These are phyloP conservation scores for Agrilus mali DNA, from an alignment of 2,888 invertebrate genomes.

Conservation along the genomic window DNA sequence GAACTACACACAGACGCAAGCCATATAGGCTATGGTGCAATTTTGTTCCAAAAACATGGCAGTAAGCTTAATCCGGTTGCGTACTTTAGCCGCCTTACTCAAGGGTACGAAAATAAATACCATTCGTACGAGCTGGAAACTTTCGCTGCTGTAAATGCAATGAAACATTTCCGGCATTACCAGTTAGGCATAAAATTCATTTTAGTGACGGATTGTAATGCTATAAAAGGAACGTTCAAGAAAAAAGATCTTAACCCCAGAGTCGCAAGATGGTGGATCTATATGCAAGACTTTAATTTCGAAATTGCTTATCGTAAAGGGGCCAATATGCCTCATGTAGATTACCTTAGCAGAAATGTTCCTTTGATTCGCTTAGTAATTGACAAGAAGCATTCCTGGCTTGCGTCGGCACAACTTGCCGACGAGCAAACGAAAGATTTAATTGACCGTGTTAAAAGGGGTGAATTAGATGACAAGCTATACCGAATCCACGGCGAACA, in stretches of 20 bases:
- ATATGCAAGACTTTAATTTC: constrained; percentile 16
- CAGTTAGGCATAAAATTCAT: constrained; percentile 14
- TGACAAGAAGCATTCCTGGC: too few relatives aligned
- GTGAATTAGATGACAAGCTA: not conserved
- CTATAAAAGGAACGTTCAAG: too few relatives aligned
- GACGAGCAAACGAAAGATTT: constrained; percentile 1
- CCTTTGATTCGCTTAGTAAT: too few relatives aligned
- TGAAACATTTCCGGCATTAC: constrained; percentile 16
- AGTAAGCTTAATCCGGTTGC: not conserved
- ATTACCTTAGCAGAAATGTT: constrained; percentile 11
- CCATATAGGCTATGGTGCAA: too few relatives aligned
- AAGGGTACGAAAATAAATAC: constrained; percentile 14
- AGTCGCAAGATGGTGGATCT: constrained; percentile 21
- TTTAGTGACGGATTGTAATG: constrained; percentile 22
- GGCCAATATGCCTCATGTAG: constrained; percentile 6
- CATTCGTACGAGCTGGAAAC: too few relatives aligned
- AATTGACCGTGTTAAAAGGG: not conserved
- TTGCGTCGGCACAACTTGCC: too few relatives aligned
- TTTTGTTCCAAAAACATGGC: too few relatives aligned
- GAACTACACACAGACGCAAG: too few relatives aligned
- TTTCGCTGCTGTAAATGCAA: too few relatives aligned
- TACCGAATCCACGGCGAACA: not conserved
- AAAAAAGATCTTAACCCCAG: constrained; percentile 19
- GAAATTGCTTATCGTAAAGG: constrained; percentile 9
- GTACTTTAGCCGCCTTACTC: constrained; percentile 16